Base-by-base conservation (phyloP, 2,888 invertebrate species). In the Sericinus montela region DNA sequence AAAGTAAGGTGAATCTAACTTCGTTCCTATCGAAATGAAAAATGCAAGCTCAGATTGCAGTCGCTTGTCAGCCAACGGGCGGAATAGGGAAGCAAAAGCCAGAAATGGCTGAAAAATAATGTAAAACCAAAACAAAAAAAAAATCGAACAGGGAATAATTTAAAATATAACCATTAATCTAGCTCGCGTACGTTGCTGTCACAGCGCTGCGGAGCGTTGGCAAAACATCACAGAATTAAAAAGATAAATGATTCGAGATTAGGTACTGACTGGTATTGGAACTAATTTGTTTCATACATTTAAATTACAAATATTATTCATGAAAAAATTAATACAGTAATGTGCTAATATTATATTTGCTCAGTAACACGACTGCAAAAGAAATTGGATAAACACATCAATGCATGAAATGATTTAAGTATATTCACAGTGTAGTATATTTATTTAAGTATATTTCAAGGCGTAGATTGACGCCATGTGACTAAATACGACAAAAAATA, bases 121-220 rank as follows among this genome's bases (percentile, higher is more conserved):
- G 59, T 57, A 63, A 69, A 71, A n/a, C n/a, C n/a, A n/a, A 66
- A 65, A 68, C 64, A 69, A 67, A 29, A 42, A 76, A 77, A 75
- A 72, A 72, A 72, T 74, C 77, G 75, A 74, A 77, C 71, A 58
- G 67, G 70, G 57, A 74, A 81, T 77, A 80, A 85, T 86, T 87
- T 86, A 82, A 62, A 87, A 85, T 84, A 83, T 79, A 79, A 69
- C 81, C 84, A 86, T 87, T 87, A 84, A 85, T 87, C 84, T 82
- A 72, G 72, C 72, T 73, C 72, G 69, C 72, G 70, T 72, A 73
- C 75, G 69, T 63, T 60, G 66, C 75, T 78, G 84, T 79, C 77
- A 72, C 75, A 64, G 54, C 54, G 56, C 28, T 53, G 56, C 28
- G 75, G 73, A 81, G 59, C 59, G 78, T 74, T 66, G 49, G 71